Base-by-base conservation (phyloP, 2,113 vertebrate genomes). In the Eurypyga helias region DNA sequence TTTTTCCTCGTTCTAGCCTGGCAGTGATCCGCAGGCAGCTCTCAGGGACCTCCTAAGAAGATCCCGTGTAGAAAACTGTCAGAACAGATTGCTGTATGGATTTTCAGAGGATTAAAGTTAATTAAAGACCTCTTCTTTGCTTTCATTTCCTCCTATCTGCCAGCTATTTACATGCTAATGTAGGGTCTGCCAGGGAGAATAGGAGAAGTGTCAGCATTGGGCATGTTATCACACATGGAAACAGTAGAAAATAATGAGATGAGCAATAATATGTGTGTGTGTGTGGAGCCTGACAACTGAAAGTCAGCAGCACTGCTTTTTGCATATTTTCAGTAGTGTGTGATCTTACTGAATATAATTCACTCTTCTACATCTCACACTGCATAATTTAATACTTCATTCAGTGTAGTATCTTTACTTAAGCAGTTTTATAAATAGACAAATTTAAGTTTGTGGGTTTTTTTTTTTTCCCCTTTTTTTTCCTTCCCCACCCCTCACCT, bases 161-260 rank as follows among this genome's bases (percentile, higher is more conserved):
- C 97, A 98, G 98, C 98, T 98, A 97, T 98, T 98, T 98, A 97
- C 98, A 98, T 98, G 98, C 97, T 98, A 98, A 98, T 98, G 94
- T 86, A 66, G 89, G 96, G 83, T 91, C 96, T 97, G 95, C 96
- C 83, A 79, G 89, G 57, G 91, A 97, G 97, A 95, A 92, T 31
- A 81, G 88, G 94, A 91, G 81, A 91, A 97, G 96, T 97, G 97
- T 97, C 97, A 96, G 97, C 93, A 33, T 1, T 82, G 87, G 96
- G 97, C 97, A 81, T 60, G 69, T 96, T 96, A 93, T 86, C 96
- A 55, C 61, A 82, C 52, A 25, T 34, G 94, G 92, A 97, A 94
- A 79, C 94, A 83, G 93, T 60, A 83, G 96, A 89, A 89, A 96
- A 97, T 97, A 98, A 96, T 86, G 94, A 97, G 96, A 94, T 77